A percentile compares a stretch with the other conserved stretches of the same genome.
phyloP scores from a whole-genome alignment of 2,888 invertebrate genomes.

The Clistopyga incitator region DNA sequence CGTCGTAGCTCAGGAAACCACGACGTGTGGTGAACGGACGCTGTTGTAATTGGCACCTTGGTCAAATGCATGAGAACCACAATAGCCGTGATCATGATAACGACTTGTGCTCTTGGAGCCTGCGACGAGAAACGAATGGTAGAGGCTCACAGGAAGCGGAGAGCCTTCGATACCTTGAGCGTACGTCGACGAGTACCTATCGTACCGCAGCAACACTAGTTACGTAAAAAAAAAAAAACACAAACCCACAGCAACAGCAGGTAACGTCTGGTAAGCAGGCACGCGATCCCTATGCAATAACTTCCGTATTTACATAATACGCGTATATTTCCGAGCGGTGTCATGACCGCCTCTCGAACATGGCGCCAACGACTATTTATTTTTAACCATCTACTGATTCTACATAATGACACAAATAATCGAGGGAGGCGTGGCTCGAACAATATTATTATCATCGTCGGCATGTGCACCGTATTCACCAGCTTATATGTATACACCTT shows the following conservation, averaged over 20 bases:
- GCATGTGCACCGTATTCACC: not conserved
- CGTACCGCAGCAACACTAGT: conserved; percentile 8
- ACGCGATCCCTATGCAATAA: conserved; percentile 24
- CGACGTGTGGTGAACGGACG: conserved; percentile 1
- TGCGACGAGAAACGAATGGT: conserved; percentile 10
- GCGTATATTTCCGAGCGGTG: conserved; percentile 3
- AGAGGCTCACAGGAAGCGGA: not conserved
- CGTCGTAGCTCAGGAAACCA: not conserved
- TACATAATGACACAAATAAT: not conserved
- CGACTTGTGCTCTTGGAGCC: conserved; percentile 42
- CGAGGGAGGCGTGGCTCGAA: conserved; percentile 2
- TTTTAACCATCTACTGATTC: not conserved
- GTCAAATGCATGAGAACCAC: conserved; percentile 26
- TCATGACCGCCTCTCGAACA: not conserved
- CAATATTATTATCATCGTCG: not conserved
- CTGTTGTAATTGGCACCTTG: conserved; percentile 56
- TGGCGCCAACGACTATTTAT: not conserved
- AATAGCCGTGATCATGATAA: conserved; percentile 59
- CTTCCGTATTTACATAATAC: conserved; percentile 54
- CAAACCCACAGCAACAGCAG: not conserved
- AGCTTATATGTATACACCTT: not conserved
- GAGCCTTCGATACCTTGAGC: conserved; percentile 41
- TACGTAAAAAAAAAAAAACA: conserved; percentile 56
- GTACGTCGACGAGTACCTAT: not conserved
- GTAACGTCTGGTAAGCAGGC: conserved; percentile 22